Conservation (phyloP, 64 coral and sea anemone species). For the Montipora sp. region DNA sequence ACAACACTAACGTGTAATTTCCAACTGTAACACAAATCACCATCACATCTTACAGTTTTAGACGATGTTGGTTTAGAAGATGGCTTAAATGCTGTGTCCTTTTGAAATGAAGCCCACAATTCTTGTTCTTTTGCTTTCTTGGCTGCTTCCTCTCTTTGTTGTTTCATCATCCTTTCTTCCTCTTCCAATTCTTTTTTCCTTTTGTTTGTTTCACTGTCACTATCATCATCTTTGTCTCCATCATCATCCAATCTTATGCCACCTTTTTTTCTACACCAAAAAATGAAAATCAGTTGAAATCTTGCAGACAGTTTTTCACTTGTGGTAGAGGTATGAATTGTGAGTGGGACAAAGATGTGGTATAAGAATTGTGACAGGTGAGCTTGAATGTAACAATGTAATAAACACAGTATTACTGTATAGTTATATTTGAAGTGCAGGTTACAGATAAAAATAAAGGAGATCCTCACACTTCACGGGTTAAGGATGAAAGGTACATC, state of each 20-base stretch:
- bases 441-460: no score
- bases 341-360: neutral
- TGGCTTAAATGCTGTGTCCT: constrained; percentile 49
- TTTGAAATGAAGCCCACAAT: constrained; percentile 84
- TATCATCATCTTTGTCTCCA: constrained; percentile 44
- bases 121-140: constrained; percentile 72
- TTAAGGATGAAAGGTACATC: no score
- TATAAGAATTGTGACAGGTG: no score
- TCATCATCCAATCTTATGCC: constrained; percentile 63
- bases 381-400: no score
- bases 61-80: constrained; percentile 15
- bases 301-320: neutral
- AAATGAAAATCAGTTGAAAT: neutral
- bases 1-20: neutral
- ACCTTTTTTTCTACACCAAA: constrained; percentile 61
- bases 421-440: no score
- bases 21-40: neutral
- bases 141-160: constrained; percentile 44
- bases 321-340: neutral
- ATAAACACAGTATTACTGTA: no score
- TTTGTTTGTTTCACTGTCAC: constrained; percentile 8
- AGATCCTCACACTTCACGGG: no score
- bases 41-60: neutral
- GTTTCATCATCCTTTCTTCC: constrained; percentile 19
- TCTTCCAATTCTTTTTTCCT: constrained; percentile 32